Evolutionary conservation across 53 echinoderm and acorn worm genomes (phyloP).

Genomic region (Antedon mediterranea): DNA sequence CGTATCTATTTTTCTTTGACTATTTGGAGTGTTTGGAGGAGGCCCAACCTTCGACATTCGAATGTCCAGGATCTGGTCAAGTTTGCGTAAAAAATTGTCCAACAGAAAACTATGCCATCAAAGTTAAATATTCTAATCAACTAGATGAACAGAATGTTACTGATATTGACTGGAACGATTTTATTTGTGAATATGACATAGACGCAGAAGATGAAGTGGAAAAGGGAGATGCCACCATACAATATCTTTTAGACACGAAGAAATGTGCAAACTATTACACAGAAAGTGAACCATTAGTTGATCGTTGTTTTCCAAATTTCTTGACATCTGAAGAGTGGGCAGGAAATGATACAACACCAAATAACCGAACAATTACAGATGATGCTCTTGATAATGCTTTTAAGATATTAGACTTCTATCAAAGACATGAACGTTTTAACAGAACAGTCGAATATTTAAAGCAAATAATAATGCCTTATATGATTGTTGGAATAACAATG

Average conservation of each 20-base stretch:
- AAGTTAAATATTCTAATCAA: not conserved
- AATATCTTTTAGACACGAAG: constrained; percentile 20
- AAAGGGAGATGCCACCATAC: constrained; percentile 8
- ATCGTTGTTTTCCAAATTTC: constrained; percentile 49
- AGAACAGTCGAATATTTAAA: constrained; percentile 59
- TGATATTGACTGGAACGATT: constrained; percentile 54
- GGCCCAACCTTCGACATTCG: constrained; percentile 26
- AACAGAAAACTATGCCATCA: constrained; percentile 34
- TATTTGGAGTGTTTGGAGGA: constrained; percentile 51
- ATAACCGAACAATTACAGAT: constrained; percentile 38
- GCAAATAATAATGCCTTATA: constrained; percentile 64
- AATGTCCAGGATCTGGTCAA: constrained; percentile 38
- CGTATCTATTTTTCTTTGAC: constrained; percentile 69
- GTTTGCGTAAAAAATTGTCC: constrained; percentile 66
- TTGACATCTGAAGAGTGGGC: constrained; percentile 2
- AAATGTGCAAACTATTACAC: constrained; percentile 62
- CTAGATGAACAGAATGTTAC: not conserved
- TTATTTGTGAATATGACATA: constrained; percentile 66
- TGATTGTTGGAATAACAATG: constrained; percentile 37
- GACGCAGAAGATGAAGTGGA: constrained; percentile 38
- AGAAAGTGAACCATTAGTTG: constrained; percentile 13
- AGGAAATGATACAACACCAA: constrained; percentile 22
- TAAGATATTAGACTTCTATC: constrained; percentile 25
- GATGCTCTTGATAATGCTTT: constrained; percentile 32
- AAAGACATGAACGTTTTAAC: constrained; percentile 34